Evolutionary conservation across 2,113 vertebrate genomes (phyloP).

Genomic region (Hypanus sabinus): DNA sequence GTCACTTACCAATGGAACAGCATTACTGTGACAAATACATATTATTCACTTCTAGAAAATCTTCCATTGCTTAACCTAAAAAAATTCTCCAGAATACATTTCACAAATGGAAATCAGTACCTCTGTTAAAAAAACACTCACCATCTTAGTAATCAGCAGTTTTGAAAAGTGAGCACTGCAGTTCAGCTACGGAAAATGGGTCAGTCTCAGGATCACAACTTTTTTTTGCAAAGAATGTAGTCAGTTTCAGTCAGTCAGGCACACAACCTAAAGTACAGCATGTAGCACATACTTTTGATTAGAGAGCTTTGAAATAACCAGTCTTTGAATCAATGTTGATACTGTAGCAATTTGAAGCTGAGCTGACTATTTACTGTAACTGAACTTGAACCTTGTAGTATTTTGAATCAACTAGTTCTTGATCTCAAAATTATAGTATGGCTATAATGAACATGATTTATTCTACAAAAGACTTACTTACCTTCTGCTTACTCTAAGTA

Average conservation of each 20-base stretch:
- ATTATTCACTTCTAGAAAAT: not conserved
- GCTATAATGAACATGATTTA: not conserved
- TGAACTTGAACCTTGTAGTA: not conserved
- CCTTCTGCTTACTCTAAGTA: not conserved
- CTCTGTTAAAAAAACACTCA: conserved; percentile 30
- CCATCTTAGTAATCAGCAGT: conserved; percentile 35
- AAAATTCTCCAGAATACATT: conserved; percentile 9
- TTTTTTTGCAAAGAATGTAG: conserved; percentile 36
- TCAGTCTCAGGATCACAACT: conserved; percentile 37
- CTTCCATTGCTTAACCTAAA: conserved; percentile 19
- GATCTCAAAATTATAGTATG: not conserved
- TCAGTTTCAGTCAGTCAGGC: conserved; percentile 37
- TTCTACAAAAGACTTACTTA: not conserved
- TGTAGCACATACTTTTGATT: conserved; percentile 37
- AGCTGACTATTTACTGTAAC: conserved; percentile 35
- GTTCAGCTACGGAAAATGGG: conserved; percentile 36
- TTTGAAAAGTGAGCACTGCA: conserved; percentile 36
- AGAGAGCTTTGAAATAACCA: conserved; percentile 34
- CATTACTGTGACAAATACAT: not conserved
- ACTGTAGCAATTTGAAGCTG: conserved; percentile 31
- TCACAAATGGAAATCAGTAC: conserved; percentile 28
- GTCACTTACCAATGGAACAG: conserved; percentile 33
- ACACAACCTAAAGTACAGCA: conserved; percentile 38
- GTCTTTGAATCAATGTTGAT: conserved; percentile 31
- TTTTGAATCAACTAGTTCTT: not conserved